Percentiles rank a stretch among this genome's conserved stretches.
Evolutionary conservation across 2,113 vertebrate genomes (phyloP).

Genomic region (Larimichthys polyactis): DNA sequence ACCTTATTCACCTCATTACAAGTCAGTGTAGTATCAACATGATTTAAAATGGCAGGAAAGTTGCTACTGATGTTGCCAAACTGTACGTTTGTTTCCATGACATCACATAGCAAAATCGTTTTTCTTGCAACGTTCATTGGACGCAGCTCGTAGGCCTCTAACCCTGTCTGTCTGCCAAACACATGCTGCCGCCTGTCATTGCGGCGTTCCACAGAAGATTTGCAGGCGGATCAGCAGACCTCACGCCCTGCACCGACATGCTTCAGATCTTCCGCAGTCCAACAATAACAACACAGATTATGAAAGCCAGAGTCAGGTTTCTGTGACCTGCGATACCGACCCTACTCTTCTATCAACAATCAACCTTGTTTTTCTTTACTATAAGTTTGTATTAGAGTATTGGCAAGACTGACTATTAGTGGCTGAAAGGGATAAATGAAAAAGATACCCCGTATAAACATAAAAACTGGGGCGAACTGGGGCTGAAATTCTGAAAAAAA

Average conservation of each 20-base stretch:
- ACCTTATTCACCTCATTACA: no score
- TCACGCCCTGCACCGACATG: not conserved
- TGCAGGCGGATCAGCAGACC: conserved; percentile 26
- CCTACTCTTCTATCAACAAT: not conserved
- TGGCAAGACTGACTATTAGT: not conserved
- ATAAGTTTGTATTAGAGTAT: not conserved
- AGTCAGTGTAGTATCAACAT: no score
- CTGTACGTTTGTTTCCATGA: not conserved
- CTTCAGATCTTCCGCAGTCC: conserved; percentile 20
- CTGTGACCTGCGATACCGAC: not conserved
- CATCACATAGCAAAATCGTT: no score
- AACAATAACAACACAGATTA: not conserved
- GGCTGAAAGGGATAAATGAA: not conserved
- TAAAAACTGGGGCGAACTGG: not conserved
- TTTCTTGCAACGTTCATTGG: not conserved
- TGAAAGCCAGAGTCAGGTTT: conserved; percentile 8
- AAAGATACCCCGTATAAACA: not conserved
- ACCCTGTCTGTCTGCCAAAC: not conserved
- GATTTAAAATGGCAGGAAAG: no score
- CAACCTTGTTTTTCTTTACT: not conserved
- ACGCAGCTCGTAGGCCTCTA: not conserved
- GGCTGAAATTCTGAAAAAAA: not conserved
- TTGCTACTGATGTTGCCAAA: not conserved
- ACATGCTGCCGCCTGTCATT: conserved; percentile 45
- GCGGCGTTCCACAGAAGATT: conserved; percentile 44